Conservation (phyloP, 1,140 invertebrate genomes). For the Leptoteleia sp. region DNA sequence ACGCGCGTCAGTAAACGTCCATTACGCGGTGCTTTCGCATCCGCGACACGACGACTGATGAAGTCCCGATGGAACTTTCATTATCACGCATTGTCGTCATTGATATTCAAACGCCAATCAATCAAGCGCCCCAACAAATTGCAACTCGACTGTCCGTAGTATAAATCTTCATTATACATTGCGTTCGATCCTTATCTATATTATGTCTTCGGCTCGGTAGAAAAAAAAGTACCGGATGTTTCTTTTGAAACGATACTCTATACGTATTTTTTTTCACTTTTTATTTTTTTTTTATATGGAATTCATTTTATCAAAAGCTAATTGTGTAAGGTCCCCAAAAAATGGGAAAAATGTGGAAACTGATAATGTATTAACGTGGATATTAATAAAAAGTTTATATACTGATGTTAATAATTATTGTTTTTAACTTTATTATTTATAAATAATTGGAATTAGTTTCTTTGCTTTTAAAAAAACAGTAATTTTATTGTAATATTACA, state of each 20-base stretch:
- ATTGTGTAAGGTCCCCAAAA: no score
- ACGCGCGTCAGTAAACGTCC: slow-evolving; percentile 32
- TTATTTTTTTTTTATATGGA: no score
- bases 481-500: no score
- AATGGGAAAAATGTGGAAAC: no score
- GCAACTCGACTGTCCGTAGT: background rate
- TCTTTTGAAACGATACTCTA: background rate
- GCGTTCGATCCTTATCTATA: slow-evolving; percentile 7
- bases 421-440: no score
- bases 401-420: no score
- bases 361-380: no score
- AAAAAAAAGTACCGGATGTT: slow-evolving; percentile 8
- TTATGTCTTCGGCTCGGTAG: slow-evolving; percentile 1
- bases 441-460: no score
- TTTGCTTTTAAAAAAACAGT: no score
- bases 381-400: no score
- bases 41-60: slow-evolving; percentile 21
- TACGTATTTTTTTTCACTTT: background rate
- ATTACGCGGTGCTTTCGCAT: slow-evolving; percentile 23
- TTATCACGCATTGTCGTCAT: slow-evolving; percentile 27
- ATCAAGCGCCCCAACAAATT: slow-evolving; percentile 10
- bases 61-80: slow-evolving; percentile 28
- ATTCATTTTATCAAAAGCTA: no score
- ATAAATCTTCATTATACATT: slow-evolving; percentile 23
- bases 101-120: slow-evolving; percentile 21